These are phyloP conservation scores for Colinus virginianus DNA, from an alignment of 2,113 vertebrate genomes.

Conservation along the genomic window DNA sequence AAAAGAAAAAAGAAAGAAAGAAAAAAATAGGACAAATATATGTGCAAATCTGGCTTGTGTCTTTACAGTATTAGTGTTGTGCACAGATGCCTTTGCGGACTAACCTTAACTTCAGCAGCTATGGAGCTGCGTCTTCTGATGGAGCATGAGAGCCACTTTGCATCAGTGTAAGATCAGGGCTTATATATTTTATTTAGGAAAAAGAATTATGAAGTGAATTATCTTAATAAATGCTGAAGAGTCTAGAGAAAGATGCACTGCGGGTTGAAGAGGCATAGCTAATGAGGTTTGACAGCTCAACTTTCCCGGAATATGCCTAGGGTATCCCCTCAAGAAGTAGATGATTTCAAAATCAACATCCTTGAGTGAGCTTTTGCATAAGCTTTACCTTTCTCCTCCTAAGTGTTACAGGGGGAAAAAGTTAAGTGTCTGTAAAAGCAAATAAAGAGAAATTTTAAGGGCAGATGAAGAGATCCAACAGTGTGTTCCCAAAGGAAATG, in stretches of 20 bases:
- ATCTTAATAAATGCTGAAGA: constrained; percentile 39
- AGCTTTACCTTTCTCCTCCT: constrained; percentile 44
- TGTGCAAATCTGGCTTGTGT: background rate
- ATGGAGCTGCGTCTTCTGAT: background rate
- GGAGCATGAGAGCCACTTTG: background rate
- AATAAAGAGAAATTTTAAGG: constrained; percentile 50
- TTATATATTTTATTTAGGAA: constrained; percentile 45
- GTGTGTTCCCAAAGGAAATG: background rate
- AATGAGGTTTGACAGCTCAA: constrained; percentile 64
- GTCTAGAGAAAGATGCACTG: constrained; percentile 41
- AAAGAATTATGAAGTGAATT: constrained; percentile 13
- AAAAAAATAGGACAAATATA: background rate
- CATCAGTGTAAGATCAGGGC: constrained; percentile 1
- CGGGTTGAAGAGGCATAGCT: constrained; percentile 40
- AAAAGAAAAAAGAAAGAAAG: background rate
- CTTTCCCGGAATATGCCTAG: constrained; percentile 45
- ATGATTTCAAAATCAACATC: constrained; percentile 46
- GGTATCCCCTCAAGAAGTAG: constrained; percentile 69
- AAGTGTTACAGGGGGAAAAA: constrained; percentile 45
- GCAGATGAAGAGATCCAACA: constrained; percentile 41
- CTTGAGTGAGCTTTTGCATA: constrained; percentile 46
- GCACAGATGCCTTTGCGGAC: background rate
- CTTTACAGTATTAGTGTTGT: background rate
- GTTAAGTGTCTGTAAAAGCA: constrained; percentile 44
- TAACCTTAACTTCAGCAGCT: background rate